Evolutionary conservation across 2,888 invertebrate genomes (phyloP), one percentile per base, ranked within the genome.

Genomic region (Stenchaetothrips biformis): DNA sequence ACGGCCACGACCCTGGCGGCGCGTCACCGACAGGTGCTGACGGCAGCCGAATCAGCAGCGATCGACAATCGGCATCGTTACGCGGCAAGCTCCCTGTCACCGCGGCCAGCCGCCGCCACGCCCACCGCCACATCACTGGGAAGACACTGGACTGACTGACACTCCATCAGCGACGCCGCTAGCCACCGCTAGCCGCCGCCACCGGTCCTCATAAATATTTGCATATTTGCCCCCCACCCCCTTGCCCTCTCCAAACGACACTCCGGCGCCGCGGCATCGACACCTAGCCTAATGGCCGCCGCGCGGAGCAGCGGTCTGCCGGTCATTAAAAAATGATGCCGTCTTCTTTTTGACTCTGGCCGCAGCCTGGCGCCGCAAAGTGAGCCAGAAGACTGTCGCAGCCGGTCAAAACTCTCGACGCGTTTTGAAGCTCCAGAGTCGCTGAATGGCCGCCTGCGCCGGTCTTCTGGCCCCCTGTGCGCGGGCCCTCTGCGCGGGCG

Each of bases 181-280:
- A 7, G 49, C 49, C 16, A 16, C 18, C 62, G 62, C 62, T 7
- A n/a, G n/a, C 67, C 21, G 67, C 21, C 7, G 67, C n/a, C 9
- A n/a, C n/a, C 53, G 13, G 53, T 53, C 67, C 67, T 37, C 67
- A 74, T 74, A 74, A 74, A 74, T 74, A 74, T 74, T 74, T 74
- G 67, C 67, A 74, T 74, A 74, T 74, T 21, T 11, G 67, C 67
- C 67, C 11, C 21, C 11, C 21, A 9, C 9, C 4, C 67, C 11
- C 21, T 2, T 7, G 8, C 9, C 4, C 37, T 37, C 37, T 37
- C 11, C 25, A 11, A 21, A 6, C 25, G 21, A 21, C 67, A 21
- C 67, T 6, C 62, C 2, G n/a, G 18, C 18, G 62, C 62, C 7
- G 2, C 62, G 7, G 62, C 62, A n/a, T 7, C 37, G 37, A 37